These are phyloP conservation scores for Petaurus breviceps DNA, from an alignment of 2,113 vertebrate species.

Conservation along the genomic window DNA sequence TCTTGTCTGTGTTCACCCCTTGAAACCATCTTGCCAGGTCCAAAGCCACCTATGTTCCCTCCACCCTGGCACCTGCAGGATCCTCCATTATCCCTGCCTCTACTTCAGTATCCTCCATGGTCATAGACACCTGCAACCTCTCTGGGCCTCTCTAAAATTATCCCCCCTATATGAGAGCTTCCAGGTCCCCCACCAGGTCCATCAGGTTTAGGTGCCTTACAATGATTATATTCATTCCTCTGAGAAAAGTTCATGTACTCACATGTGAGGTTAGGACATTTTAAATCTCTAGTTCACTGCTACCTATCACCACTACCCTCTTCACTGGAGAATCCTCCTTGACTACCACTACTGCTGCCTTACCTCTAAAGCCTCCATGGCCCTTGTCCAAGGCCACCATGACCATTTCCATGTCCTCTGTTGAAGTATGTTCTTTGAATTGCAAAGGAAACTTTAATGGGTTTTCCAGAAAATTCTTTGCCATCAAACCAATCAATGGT, in stretches of 20 bases:
- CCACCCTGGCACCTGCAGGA: constrained; percentile 83
- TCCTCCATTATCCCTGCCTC: constrained; percentile 82
- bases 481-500: constrained; percentile 91
- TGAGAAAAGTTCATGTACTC: constrained; percentile 91
- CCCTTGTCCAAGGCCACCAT: constrained; percentile 84
- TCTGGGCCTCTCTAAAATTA: constrained; percentile 80
- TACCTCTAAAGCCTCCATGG: constrained; percentile 85
- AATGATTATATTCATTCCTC: constrained; percentile 91
- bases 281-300: constrained; percentile 89
- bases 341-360: constrained; percentile 70
- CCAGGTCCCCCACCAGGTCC: constrained; percentile 83
- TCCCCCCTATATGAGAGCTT: constrained; percentile 81
- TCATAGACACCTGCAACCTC: constrained; percentile 82
- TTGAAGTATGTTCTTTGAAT: constrained; percentile 87
- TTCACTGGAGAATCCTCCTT: constrained; percentile 69
- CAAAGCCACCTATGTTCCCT: constrained; percentile 83
- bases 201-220: constrained; percentile 87
- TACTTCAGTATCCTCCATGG: constrained; percentile 82
- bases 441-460: constrained; percentile 89
- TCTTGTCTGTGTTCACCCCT: constrained; percentile 89
- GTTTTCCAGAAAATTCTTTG: constrained; percentile 89
- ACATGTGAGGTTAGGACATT: constrained; percentile 87
- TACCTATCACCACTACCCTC: constrained; percentile 72
- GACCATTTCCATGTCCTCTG: constrained; percentile 79
- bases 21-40: constrained; percentile 86